These are phyloP conservation scores for Plectropomus leopardus DNA, from an alignment of 2,113 vertebrate species.

Conservation along the genomic window DNA sequence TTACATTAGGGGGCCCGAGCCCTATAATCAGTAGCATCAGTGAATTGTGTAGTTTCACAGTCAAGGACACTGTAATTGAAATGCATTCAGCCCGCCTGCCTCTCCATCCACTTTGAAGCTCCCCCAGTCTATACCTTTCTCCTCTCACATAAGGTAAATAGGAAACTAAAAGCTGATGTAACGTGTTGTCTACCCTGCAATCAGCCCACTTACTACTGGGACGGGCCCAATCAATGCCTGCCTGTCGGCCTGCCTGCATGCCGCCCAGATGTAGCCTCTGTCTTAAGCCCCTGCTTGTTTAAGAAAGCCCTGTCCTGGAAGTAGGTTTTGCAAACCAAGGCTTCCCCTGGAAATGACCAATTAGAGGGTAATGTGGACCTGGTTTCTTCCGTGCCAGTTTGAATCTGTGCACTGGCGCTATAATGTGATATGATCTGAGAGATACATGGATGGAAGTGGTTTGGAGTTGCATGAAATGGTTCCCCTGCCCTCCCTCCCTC, in stretches of 20 bases:
- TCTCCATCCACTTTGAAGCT: conserved; percentile 67
- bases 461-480: conserved; percentile 84
- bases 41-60: conserved; percentile 78
- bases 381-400: conserved; percentile 83
- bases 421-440: conserved; percentile 83
- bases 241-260: conserved; percentile 48
- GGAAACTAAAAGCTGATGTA: conserved; percentile 79
- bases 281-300: conserved; percentile 80
- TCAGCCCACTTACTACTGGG: conserved; percentile 75
- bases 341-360: conserved; percentile 86
- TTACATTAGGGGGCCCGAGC: conserved; percentile 62
- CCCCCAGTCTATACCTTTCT: conserved; percentile 58
- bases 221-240: conserved; percentile 78
- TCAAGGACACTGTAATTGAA: conserved; percentile 72
- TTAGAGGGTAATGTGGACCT: conserved; percentile 82
- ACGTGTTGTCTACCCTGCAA: conserved; percentile 73
- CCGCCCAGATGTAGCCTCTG: conserved; percentile 77
- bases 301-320: conserved; percentile 79
- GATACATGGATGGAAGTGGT: conserved; percentile 84
- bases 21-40: conserved; percentile 78
- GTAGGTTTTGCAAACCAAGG: conserved; percentile 79
- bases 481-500: conserved; percentile 48
- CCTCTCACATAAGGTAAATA: conserved; percentile 73
- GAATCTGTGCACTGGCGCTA: conserved; percentile 72
- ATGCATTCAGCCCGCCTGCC: conserved; percentile 42